Percentiles rank a stretch among this genome's conserved stretches.
These are phyloP conservation scores for Microctonus brassicae DNA, from an alignment of 2,888 invertebrate genomes.

Conservation along the genomic window DNA sequence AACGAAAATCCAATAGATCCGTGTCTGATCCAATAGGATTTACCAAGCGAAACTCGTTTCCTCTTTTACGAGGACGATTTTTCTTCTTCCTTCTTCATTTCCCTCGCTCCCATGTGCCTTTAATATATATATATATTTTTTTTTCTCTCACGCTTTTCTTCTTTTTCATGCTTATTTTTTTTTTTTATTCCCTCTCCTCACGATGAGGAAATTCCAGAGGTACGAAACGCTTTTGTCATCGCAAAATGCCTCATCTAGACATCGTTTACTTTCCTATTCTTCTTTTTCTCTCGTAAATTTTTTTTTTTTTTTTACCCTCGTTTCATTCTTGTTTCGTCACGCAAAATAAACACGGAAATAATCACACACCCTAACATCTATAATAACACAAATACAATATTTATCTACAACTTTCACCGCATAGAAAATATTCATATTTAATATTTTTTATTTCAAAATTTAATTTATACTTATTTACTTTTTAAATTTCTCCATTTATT, in stretches of 20 bases:
- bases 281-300: slow-evolving; percentile 16
- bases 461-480: neutral
- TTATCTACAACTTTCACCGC: no score
- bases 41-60: slow-evolving; percentile 17
- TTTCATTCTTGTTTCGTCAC: neutral
- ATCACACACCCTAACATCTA: neutral
- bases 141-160: neutral
- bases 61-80: slow-evolving; percentile 28
- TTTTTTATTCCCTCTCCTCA: slow-evolving; percentile 13
- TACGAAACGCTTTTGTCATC: slow-evolving; percentile 18
- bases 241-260: slow-evolving; percentile 14
- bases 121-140: slow-evolving; percentile 9
- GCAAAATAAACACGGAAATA: neutral
- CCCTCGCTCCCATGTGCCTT: slow-evolving; percentile 28
- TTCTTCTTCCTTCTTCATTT: neutral
- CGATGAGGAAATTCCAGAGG: slow-evolving; percentile 24
- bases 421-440: neutral
- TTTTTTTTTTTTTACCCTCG: slow-evolving; percentile 38
- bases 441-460: neutral
- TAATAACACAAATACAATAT: no score
- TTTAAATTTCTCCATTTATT: neutral
- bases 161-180: slow-evolving; percentile 8
- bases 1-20: slow-evolving; percentile 31
- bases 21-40: slow-evolving; percentile 19
- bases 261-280: slow-evolving; percentile 11